Evolutionary conservation across 2,888 invertebrate species (phyloP), one percentile per base, ranked within the genome.

Genomic region (Apoda limacodes): DNA sequence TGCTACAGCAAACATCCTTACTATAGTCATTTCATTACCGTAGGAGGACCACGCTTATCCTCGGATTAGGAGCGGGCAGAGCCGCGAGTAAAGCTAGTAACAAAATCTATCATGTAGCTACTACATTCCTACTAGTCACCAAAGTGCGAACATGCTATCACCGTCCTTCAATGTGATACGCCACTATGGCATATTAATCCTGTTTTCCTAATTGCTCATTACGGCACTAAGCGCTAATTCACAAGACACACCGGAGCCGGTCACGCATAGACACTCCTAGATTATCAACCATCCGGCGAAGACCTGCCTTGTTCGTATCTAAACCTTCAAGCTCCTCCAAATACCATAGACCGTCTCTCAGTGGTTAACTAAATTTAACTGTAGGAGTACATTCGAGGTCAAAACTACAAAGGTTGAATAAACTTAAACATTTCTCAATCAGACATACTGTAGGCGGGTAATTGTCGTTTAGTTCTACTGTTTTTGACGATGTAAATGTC

Each of bases 301-400:
- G n/a, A n/a, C n/a, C n/a, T n/a, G n/a, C n/a, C n/a, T n/a, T n/a
- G n/a, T n/a, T n/a, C n/a, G n/a, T n/a, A n/a, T n/a, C n/a, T n/a
- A n/a, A n/a, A n/a, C n/a, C n/a, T n/a, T n/a, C n/a, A n/a, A n/a
- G n/a, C n/a, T n/a, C n/a, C n/a, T n/a, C n/a, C n/a, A n/a, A n/a
- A n/a, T n/a, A n/a, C n/a, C n/a, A n/a, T n/a, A n/a, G n/a, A n/a
- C n/a, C n/a, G n/a, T n/a, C n/a, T n/a, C n/a, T n/a, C n/a, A n/a
- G n/a, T n/a, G n/a, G n/a, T n/a, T n/a, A n/a, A n/a, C n/a, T n/a
- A n/a, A n/a, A n/a, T n/a, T n/a, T n/a, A n/a, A n/a, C n/a, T n/a
- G 57, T 72, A 55, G 72, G 74, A 55, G 72, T 69, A 64, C 58
- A 60, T 40, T 59, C 62, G 64, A 70, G 69, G 71, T 52, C 66